A percentile compares a stretch with the other conserved stretches of the same genome.
Conservation (phyloP, 2,888 invertebrate genomes). For the Dimorphilus gyrociliatus region DNA sequence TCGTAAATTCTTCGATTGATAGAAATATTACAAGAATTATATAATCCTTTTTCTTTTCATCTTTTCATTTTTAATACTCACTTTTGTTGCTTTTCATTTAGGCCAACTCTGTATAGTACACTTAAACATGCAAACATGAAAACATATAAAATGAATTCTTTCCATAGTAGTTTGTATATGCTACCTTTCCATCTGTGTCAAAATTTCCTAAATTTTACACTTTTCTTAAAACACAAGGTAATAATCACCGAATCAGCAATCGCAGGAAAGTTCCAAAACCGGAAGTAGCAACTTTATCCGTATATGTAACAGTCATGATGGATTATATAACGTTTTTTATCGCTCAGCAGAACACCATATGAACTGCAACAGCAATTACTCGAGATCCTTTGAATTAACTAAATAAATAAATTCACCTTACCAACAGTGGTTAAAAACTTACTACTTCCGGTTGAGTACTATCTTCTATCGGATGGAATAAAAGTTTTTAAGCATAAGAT, state of each 20-base stretch:
- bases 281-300: conserved; percentile 12
- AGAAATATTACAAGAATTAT: background rate
- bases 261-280: conserved; percentile 10
- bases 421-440: too few species aligned
- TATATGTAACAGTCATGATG: conserved; percentile 15
- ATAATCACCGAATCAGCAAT: conserved; percentile 31
- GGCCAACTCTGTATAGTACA: conserved; percentile 54
- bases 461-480: too few species aligned
- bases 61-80: too few species aligned
- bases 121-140: conserved; percentile 61
- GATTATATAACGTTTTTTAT: too few species aligned
- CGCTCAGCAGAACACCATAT: too few species aligned
- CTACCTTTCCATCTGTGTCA: conserved; percentile 85
- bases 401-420: too few species aligned
- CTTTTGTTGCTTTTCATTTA: conserved; percentile 53
- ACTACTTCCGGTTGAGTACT: too few species aligned
- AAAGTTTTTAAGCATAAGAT: too few species aligned
- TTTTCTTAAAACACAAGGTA: background rate
- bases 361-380: too few species aligned
- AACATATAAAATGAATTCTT: conserved; percentile 64
- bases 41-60: background rate
- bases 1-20: conserved; percentile 53
- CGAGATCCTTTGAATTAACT: too few species aligned
- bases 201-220: background rate
- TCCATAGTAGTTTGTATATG: conserved; percentile 83